These are phyloP conservation scores for Magallana ariakensis DNA, from an alignment of 1,140 invertebrate genomes.

Conservation along the genomic window DNA sequence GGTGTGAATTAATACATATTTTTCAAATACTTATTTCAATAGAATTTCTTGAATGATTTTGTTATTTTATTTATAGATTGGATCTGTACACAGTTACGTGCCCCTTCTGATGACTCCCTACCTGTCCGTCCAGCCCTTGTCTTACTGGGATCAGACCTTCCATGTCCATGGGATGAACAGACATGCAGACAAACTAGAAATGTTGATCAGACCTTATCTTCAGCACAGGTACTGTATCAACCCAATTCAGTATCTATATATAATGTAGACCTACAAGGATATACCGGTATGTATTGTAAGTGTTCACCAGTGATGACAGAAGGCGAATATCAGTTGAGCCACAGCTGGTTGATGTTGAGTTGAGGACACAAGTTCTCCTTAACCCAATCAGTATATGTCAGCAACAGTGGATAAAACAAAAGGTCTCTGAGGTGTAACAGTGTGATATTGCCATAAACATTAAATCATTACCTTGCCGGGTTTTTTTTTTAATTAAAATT, in stretches of 20 bases:
- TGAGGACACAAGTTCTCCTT: neutral
- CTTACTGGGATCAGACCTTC: constrained; percentile 67
- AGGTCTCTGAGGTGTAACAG: neutral
- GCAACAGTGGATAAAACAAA: neutral
- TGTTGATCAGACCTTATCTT: constrained; percentile 68
- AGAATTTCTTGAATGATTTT: too few species aligned
- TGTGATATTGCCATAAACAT: too few species aligned
- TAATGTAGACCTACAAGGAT: neutral
- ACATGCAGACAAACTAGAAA: constrained; percentile 60
- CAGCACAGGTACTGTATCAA: constrained; percentile 58
- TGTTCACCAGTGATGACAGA: neutral
- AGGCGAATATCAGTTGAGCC: constrained; percentile 26
- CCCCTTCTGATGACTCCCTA: constrained; percentile 64
- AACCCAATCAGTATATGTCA: neutral
- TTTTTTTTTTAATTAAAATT: too few species aligned
- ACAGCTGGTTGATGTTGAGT: neutral
- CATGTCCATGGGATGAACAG: constrained; percentile 67
- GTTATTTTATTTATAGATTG: constrained; percentile 60
- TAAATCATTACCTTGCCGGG: too few species aligned
- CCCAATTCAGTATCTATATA: neutral
- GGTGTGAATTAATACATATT: too few species aligned
- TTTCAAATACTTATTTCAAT: too few species aligned
- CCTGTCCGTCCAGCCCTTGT: constrained; percentile 57
- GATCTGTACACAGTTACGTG: constrained; percentile 70
- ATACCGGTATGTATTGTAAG: too few species aligned